Evolutionary conservation across 2,888 invertebrate species (phyloP).

Genomic region (Heteromurus nitidus): DNA sequence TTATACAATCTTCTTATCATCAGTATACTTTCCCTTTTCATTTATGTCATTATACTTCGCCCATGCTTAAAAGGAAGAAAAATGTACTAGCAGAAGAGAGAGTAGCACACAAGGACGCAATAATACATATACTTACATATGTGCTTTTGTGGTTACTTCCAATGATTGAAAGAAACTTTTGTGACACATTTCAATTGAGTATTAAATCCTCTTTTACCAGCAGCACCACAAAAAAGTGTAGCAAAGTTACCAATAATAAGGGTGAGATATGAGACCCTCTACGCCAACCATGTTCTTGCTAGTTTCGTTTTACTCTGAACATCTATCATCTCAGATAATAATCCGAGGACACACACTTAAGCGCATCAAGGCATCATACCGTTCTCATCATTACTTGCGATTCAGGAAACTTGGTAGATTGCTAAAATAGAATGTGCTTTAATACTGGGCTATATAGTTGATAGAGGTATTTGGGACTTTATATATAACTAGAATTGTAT

Average conservation of each 20-base stretch:
- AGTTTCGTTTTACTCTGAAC: background rate
- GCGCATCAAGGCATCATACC: too few relatives aligned
- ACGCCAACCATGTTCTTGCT: background rate
- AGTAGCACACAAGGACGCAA: background rate
- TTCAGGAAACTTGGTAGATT: too few relatives aligned
- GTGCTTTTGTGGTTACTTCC: slow-evolving; percentile 14
- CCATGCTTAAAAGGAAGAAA: background rate
- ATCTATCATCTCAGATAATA: slow-evolving; percentile 1
- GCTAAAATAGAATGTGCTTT: too few relatives aligned
- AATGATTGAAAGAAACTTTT: background rate
- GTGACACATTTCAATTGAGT: slow-evolving; percentile 36
- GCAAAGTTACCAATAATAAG: slow-evolving; percentile 40
- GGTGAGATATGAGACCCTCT: background rate
- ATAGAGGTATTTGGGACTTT: too few relatives aligned
- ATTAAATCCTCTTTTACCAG: slow-evolving; percentile 30
- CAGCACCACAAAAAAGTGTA: slow-evolving; percentile 24
- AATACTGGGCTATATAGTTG: too few relatives aligned
- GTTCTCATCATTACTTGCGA: too few relatives aligned
- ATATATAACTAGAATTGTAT: too few relatives aligned
- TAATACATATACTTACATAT: slow-evolving; percentile 13
- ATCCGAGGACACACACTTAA: background rate
- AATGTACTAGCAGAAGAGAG: background rate
- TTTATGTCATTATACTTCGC: background rate
- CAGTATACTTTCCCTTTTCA: slow-evolving; percentile 15
- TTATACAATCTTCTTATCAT: slow-evolving; percentile 33